Evolutionary conservation across 92 coral and sea anemone genomes (phyloP), one percentile per base, ranked within the genome.

Genomic region (Chrysogorgia sp.): DNA sequence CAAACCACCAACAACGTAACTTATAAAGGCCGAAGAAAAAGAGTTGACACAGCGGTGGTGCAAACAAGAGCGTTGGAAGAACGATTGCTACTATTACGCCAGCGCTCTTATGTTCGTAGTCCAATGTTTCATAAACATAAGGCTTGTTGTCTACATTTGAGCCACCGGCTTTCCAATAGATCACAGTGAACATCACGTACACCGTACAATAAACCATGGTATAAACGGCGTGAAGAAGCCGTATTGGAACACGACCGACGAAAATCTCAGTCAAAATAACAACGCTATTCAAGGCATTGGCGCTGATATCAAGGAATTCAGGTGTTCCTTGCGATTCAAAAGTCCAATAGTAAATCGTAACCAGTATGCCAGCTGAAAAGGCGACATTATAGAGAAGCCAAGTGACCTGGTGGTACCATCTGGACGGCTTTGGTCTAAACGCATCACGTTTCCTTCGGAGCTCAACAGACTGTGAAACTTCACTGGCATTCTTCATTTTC

Each of bases 111-210:
- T 81, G 22, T 17, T 87, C 81, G 71, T 89, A 92, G 67, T 91
- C 82, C 29, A 96, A 84, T 23, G 67, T 79, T 32, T 68, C 75
- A 90, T 87, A 96, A 45, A 96, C 90, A 41, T 87, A 94, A 21
- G 24, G 63, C 28, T 89, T 33, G 1, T 93, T 91, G 17, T 66
- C 47, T 50, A 72, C 76, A 56, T 79, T 77, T 8, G 17, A 28
- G 10, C 99, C 99, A 9, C 92, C 96, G 1, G 80, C 83, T n/a
- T 68, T 90, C 99, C 99, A 96, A 84, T 92, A 96, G 56, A 92
- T 84, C 63, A 96, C 89, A 14, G 96, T 84, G 77, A 89, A 96
- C 26, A 92, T 59, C 53, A 91, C 86, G 69, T 92, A 96, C 47
- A 75, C 81, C 15, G 96, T 74, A 13, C 81, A 85, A 59, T 83